These are phyloP conservation scores for Sparidentex hasta DNA, from an alignment of 2,797 vertebrate species.

Conservation along the genomic window DNA sequence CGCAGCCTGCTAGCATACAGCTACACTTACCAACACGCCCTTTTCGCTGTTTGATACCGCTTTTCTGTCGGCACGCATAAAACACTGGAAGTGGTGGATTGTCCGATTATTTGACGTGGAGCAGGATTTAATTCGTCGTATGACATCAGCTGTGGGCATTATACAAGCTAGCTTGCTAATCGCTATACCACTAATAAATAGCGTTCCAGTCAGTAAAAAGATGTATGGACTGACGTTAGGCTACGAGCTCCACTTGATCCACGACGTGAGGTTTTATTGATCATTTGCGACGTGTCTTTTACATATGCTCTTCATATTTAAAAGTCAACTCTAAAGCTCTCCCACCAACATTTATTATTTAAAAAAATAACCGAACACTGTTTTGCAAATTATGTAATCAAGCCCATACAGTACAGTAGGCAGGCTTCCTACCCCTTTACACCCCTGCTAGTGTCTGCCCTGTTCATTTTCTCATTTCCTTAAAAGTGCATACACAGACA, in stretches of 20 bases:
- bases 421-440: not conserved
- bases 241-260: not conserved
- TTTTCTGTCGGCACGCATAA: not conserved
- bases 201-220: not conserved
- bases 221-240: constrained; percentile 7
- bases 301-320: too few species aligned
- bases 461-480: constrained; percentile 37
- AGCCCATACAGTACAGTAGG: not conserved
- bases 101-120: not conserved
- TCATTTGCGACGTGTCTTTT: not conserved
- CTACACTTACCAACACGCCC: constrained; percentile 74
- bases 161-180: not conserved
- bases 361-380: not conserved
- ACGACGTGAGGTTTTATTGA: not conserved
- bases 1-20: constrained; percentile 59
- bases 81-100: not conserved
- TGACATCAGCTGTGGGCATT: not conserved
- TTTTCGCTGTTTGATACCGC: constrained; percentile 39
- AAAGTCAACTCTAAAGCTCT: not conserved
- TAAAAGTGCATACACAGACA: constrained; percentile 13
- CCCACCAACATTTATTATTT: not conserved
- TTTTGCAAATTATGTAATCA: not conserved
- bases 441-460: not conserved
- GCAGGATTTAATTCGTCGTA: fast-evolving
- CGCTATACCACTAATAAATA: not conserved